These are phyloP conservation scores for Macrophya annulata DNA, from an alignment of 2,888 invertebrate species.

Conservation along the genomic window DNA sequence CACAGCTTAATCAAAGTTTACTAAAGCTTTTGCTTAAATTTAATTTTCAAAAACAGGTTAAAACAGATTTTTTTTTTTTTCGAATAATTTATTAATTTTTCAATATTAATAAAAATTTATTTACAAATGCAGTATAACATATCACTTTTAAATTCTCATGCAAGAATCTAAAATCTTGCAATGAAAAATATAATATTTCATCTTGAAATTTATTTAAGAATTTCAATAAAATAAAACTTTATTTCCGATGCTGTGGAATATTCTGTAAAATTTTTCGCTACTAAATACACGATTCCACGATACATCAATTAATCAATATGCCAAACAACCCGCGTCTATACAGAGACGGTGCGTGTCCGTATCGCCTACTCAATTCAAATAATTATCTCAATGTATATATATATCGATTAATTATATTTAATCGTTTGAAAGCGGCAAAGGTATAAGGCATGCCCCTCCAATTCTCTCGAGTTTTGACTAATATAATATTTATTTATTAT, in stretches of 20 bases:
- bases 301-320: not conserved
- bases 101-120: no score
- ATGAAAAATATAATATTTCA: no score
- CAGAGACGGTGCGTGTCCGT: not conserved
- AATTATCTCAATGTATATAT: constrained; percentile 16
- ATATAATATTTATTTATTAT: not conserved
- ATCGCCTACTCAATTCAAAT: not conserved
- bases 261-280: not conserved
- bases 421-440: not conserved
- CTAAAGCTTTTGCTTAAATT: not conserved
- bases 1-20: not conserved
- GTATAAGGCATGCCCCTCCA: not conserved
- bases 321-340: not conserved
- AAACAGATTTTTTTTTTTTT: no score
- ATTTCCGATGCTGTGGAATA: not conserved
- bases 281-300: not conserved
- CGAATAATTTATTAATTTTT: no score
- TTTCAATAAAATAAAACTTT: not conserved
- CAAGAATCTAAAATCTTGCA: no score
- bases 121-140: no score
- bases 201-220: not conserved
- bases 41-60: not conserved
- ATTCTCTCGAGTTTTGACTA: not conserved
- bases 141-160: no score
- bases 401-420: constrained; percentile 12